Percentiles rank a stretch among this genome's conserved stretches.
Conservation (phyloP, 2,888 invertebrate genomes). For the Microplitis manilae region DNA sequence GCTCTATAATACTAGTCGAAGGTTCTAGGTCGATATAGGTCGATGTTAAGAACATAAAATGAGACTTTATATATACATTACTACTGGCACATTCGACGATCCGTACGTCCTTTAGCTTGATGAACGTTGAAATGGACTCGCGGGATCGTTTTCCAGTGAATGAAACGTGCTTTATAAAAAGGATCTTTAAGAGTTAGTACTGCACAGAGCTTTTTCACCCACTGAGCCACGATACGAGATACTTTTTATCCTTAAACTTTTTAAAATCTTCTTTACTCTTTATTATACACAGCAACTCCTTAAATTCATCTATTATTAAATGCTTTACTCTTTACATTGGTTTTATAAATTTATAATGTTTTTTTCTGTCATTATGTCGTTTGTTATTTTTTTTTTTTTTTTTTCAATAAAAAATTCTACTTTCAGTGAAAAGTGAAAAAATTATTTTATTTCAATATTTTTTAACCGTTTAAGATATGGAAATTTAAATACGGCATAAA, state of each 20-base stretch:
- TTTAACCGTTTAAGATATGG: background rate
- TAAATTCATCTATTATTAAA: background rate
- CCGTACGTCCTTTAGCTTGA: constrained; percentile 22
- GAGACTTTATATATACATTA: constrained; percentile 13
- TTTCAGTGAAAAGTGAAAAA: background rate
- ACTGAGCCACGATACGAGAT: background rate
- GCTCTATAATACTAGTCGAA: background rate
- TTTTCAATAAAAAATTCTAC: too few relatives aligned
- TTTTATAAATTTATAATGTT: too few relatives aligned
- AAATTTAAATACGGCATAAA: constrained; percentile 13
- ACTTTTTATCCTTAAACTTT: background rate
- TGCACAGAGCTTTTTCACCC: background rate
- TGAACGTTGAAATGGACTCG: constrained; percentile 33
- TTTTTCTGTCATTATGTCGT: too few relatives aligned
- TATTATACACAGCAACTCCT: background rate
- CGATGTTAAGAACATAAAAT: constrained; percentile 4
- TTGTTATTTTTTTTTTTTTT: too few relatives aligned
- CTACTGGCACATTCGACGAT: constrained; percentile 3
- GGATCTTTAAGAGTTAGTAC: constrained; percentile 21
- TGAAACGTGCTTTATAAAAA: constrained; percentile 25
- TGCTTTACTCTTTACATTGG: background rate
- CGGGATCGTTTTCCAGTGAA: constrained; percentile 30
- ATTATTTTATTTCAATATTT: background rate
- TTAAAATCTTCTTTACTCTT: background rate
- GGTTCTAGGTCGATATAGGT: background rate